These are phyloP conservation scores for Triplophysa yarkandensis DNA, from an alignment of 2,797 vertebrate genomes.

Conservation along the genomic window DNA sequence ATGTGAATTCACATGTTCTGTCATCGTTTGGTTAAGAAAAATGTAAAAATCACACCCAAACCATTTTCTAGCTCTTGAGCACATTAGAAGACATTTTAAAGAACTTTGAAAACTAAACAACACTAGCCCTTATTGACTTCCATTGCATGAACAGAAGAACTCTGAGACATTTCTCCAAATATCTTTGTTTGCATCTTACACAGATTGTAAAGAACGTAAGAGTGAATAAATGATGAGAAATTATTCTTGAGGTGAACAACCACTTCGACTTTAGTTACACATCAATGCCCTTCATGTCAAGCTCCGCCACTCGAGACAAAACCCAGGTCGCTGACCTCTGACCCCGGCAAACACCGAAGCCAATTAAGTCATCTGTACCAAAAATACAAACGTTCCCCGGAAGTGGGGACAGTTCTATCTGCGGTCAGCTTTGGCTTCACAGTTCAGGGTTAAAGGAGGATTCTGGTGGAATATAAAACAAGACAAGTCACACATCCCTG, in stretches of 20 bases:
- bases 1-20: background rate
- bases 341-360: background rate
- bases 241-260: no score
- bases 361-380: conserved; percentile 25
- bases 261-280: background rate
- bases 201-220: no score
- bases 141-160: no score
- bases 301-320: conserved; percentile 24
- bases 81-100: no score
- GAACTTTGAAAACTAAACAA: no score
- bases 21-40: background rate
- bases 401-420: background rate
- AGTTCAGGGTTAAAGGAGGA: conserved; percentile 72
- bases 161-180: no score
- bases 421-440: conserved; percentile 48
- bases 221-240: no score
- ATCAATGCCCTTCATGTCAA: background rate
- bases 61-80: no score
- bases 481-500: conserved; percentile 72
- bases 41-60: no score
- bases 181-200: no score
- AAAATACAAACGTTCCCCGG: background rate
- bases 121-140: no score
- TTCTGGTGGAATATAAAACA: conserved; percentile 72
- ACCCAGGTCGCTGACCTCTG: background rate